Base-by-base conservation (phyloP, 2,113 vertebrate species). In the Orientallactaga bullata region DNA sequence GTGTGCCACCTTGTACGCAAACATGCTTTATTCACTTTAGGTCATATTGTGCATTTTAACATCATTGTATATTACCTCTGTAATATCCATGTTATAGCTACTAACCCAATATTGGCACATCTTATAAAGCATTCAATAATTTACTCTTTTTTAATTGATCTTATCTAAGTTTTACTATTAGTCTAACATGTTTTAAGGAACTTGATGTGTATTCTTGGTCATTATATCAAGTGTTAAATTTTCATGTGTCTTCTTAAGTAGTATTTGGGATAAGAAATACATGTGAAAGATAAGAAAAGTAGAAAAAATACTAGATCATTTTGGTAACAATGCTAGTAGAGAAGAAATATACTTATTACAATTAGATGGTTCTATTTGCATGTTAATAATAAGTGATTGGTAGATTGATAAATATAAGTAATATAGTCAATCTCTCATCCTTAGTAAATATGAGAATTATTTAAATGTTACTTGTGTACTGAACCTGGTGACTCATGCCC, bases 31-130 rank as follows among this genome's bases (percentile, higher is more conserved):
- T 95, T 97, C 89, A 30, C 78, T 95, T 83, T 82, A 90, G 71
- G 76, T 96, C 97, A 97, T 96, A 95, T 72, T 11, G 4, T 89
- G 60, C 92, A 88, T 97, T 94, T 97, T 97, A 97, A 97, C 0
- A 0, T 91, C 72, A 18, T 66, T 90, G 58, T 97, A 95, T 47
- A 96, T 93, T 95, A 97, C 42, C 32, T 96, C 79, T 95, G 85
- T 91, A 84, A 96, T 96, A 93, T 94, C 97, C 89, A 96, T 35
- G 97, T 97, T 89, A 82, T 89, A 89, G 72, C 72, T 68, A 94
- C 10, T 93, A 89, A 76, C 21, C 11, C 0, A 66, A 94, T 55
- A 96, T 39, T 55, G 65, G 63, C 96, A 69, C 23, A 39, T 90
- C 60, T 37, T 65, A 26, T 80, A 88, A 97, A 95, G n/a, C 83